A percentile compares a stretch with the other conserved stretches of the same genome.
Conservation (phyloP, 2,113 vertebrate genomes). For the Paedocypris sp. region DNA sequence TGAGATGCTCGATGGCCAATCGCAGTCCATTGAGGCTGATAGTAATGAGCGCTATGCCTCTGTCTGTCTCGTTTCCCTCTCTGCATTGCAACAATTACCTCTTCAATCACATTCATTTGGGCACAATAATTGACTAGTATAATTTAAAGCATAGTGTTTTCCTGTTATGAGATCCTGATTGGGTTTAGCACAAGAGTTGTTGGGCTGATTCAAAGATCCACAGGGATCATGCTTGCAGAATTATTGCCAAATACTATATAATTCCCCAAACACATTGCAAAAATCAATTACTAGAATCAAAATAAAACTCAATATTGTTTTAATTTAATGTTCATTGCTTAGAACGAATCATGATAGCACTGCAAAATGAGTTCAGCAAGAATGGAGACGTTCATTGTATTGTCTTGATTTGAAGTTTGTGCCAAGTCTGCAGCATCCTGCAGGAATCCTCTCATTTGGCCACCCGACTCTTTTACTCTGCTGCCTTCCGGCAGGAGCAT, state of each 20-base stretch:
- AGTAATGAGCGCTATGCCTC: constrained; percentile 7
- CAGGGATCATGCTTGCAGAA: background rate
- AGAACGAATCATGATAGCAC: too few species aligned
- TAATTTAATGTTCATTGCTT: too few species aligned
- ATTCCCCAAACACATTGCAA: background rate
- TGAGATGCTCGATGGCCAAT: constrained; percentile 18
- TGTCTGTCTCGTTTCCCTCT: background rate
- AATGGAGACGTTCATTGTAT: too few species aligned
- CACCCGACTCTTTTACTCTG: background rate
- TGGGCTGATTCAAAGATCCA: background rate
- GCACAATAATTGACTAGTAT: constrained; percentile 2
- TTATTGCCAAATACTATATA: background rate
- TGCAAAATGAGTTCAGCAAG: too few species aligned
- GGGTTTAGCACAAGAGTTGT: constrained; percentile 8
- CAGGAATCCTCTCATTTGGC: background rate
- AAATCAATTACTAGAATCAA: background rate
- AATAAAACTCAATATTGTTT: background rate
- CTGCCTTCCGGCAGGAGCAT: background rate
- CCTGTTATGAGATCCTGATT: constrained; percentile 20
- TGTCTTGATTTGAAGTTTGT: too few species aligned
- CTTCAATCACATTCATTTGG: constrained; percentile 23
- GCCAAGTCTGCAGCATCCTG: background rate
- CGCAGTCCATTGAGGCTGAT: constrained; percentile 2
- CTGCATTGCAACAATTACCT: constrained; percentile 21
- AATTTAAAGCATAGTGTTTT: constrained; percentile 12